Evolutionary conservation across 2,113 vertebrate species (phyloP).

Genomic region (Phrynosoma platyrhinos): DNA sequence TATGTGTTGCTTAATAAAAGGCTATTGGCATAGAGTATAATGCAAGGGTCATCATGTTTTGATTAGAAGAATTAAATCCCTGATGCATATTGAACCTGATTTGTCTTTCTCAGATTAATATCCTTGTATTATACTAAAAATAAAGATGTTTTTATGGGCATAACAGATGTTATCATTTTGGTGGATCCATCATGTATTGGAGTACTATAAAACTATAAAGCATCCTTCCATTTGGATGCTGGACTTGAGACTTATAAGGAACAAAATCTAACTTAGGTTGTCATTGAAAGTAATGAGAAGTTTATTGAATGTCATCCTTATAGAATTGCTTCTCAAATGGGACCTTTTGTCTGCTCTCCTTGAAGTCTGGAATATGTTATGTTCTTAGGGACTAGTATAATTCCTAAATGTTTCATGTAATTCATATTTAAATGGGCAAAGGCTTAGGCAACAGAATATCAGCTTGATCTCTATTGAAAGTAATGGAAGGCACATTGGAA

Average conservation of each 20-base stretch:
- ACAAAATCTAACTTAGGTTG: not conserved
- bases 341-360: not conserved
- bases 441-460: not conserved
- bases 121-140: constrained; percentile 31
- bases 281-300: not conserved
- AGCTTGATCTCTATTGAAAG: not conserved
- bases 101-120: constrained; percentile 39
- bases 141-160: constrained; percentile 1
- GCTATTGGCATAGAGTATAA: constrained; percentile 26
- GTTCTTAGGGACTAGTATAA: not conserved
- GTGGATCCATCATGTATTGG: constrained; percentile 21
- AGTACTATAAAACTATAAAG: not conserved
- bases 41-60: constrained; percentile 12
- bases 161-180: constrained; percentile 25
- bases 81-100: not conserved
- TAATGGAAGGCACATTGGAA: not conserved
- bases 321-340: not conserved
- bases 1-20: constrained; percentile 49
- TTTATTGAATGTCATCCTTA: not conserved
- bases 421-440: not conserved
- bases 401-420: not conserved
- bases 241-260: not conserved
- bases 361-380: not conserved
- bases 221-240: not conserved
- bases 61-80: constrained; percentile 16